Percentiles rank a stretch among this genome's conserved stretches.
Conservation (phyloP, 2,113 vertebrate genomes). For the Pseudopipra pipra region DNA sequence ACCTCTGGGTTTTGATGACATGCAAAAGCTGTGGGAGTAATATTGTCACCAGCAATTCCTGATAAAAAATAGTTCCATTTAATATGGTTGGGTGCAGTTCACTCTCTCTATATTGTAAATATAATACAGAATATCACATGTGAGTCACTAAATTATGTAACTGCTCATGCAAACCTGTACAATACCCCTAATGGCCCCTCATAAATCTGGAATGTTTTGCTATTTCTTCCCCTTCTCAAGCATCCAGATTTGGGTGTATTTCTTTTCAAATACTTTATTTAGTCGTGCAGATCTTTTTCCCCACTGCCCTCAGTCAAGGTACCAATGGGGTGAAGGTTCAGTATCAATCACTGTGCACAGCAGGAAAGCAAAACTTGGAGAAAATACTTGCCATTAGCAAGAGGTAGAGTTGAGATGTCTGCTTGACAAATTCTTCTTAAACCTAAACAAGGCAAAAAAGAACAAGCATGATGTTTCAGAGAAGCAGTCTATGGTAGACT, state of each 20-base stretch:
- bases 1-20: neutral
- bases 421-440: neutral
- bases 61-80: neutral
- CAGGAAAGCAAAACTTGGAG: neutral
- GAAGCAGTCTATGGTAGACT: neutral
- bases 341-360: neutral
- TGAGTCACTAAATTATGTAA: slow-evolving; percentile 42
- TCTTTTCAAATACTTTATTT: slow-evolving; percentile 5
- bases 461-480: neutral
- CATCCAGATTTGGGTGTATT: neutral
- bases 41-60: neutral
- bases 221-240: neutral
- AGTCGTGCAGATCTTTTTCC: neutral
- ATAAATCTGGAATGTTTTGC: slow-evolving; percentile 35
- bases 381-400: neutral
- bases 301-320: neutral
- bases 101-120: neutral
- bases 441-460: neutral
- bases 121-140: slow-evolving; percentile 5
- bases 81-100: neutral
- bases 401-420: neutral
- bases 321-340: neutral
- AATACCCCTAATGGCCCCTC: neutral
- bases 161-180: neutral
- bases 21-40: neutral